Evolutionary conservation across 2,797 vertebrate genomes (phyloP).

Genomic region (Uromys caudimaculatus): DNA sequence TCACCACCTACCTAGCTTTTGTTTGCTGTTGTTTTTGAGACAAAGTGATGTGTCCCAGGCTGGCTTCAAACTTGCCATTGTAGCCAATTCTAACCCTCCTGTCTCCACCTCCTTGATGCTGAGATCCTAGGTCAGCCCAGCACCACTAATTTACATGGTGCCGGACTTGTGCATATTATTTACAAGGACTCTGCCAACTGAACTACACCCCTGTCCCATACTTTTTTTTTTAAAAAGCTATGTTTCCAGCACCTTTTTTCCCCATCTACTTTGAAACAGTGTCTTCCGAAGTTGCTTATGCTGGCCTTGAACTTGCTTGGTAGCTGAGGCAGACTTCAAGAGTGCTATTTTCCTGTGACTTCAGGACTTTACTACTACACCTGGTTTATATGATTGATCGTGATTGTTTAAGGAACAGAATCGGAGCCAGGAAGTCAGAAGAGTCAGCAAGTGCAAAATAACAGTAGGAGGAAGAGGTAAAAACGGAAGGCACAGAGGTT

Average conservation of each 20-base stretch:
- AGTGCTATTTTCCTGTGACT: background rate
- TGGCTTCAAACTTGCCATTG: background rate
- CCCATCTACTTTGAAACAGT: background rate
- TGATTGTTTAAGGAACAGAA: constrained; percentile 38
- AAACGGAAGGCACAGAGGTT: background rate
- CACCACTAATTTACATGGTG: background rate
- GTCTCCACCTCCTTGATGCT: background rate
- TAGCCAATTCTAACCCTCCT: background rate
- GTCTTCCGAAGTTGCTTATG: background rate
- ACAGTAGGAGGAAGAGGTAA: background rate
- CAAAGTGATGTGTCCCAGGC: background rate
- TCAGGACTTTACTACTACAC: background rate
- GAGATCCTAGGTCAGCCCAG: background rate
- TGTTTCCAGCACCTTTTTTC: background rate
- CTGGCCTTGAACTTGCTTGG: background rate
- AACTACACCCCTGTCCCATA: background rate
- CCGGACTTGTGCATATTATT: background rate
- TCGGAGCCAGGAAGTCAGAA: constrained; percentile 25
- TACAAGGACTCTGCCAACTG: background rate
- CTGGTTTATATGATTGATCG: constrained; percentile 1
- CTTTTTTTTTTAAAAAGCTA: background rate
- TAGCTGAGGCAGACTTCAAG: background rate
- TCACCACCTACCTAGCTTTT: background rate
- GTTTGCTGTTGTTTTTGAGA: background rate
- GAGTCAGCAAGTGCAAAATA: background rate